Base-by-base conservation (phyloP, 2,797 vertebrate species). In the Danio kyathit region DNA sequence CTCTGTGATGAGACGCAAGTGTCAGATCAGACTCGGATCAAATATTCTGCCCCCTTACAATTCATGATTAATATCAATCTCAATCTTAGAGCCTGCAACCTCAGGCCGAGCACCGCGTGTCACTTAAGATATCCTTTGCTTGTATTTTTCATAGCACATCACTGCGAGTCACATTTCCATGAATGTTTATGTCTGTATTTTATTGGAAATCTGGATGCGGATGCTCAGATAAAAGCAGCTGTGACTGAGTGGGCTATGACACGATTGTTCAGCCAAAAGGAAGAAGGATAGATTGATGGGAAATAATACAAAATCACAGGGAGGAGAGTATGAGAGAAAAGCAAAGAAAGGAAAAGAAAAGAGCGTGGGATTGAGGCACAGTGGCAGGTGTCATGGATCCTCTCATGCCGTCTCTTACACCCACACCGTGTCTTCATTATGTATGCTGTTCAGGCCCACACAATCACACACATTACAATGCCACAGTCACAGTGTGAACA, bases 351-450 rank as follows among this genome's bases (percentile, higher is more conserved):
- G 51, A 59, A 79, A 82, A 85, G 70, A 83, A 29, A 83, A 81
- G 74, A 76, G 59, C 54, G 83, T 79, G 75, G 86, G 77, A 83
- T 73, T 75, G 72, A 73, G 67, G 64, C 73, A 76, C 78, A 83
- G 61, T 77, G 84, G 82, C 86, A 86, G 81, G 87, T 88, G 83
- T 79, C 71, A 44, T 14, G 49, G 76, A 88, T 84, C 82, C 86
- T 86, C 87, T 87, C 80, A 80, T 82, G 83, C 57, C 70, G 78
- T 81, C 86, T 85, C 77, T 80, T 81, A 83, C 83, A 79, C 72
- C 81, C 76, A 80, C 52, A 48, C 74, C 17, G 49, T 49, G 80
- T 76, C 82, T 84, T 86, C 81, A 86, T 85, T 72, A 85, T 84
- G 74, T 76, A 85, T 87, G 79, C 83, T 85, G 75, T 83, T 83